Conservation (phyloP, 2,797 vertebrate species). For the Lindbergichthys nudifrons region DNA sequence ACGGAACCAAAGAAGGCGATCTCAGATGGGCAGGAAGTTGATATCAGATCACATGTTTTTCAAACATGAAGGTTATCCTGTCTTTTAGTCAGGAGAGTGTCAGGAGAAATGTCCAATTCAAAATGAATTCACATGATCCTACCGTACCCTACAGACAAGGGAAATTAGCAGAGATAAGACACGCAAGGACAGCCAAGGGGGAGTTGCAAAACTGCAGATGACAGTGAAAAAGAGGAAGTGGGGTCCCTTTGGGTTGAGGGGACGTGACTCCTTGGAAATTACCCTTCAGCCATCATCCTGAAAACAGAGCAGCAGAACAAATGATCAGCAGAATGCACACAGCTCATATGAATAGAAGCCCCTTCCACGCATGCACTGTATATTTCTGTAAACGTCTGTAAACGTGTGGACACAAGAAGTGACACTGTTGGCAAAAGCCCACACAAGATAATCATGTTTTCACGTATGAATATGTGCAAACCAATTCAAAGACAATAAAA, state of each 20-base stretch:
- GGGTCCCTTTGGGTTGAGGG: constrained; percentile 60
- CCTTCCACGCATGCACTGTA: neutral
- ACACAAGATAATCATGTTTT: neutral
- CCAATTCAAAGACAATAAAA: neutral
- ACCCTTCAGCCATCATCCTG: constrained; percentile 75
- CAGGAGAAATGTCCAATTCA: constrained; percentile 2
- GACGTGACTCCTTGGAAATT: constrained; percentile 48
- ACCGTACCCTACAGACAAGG: constrained; percentile 7
- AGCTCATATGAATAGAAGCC: neutral
- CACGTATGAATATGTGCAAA: neutral
- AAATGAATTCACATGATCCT: constrained; percentile 31
- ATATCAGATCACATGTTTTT: constrained; percentile 51
- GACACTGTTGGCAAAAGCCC: neutral
- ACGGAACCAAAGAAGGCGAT: constrained; percentile 35
- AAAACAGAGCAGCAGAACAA: constrained; percentile 60
- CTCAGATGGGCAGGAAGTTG: constrained; percentile 36
- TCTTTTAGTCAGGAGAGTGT: constrained; percentile 25
- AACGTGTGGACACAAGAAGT: neutral
- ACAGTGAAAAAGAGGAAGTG: constrained; percentile 1
- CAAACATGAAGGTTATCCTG: constrained; percentile 26
- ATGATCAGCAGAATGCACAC: constrained; percentile 13
- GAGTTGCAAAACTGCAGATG: constrained; percentile 22
- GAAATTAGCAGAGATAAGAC: constrained; percentile 14
- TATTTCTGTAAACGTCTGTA: neutral
- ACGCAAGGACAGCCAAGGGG: neutral